Base-by-base conservation (phyloP, 1,140 invertebrate species). In the Drosophila parabipectinata region DNA sequence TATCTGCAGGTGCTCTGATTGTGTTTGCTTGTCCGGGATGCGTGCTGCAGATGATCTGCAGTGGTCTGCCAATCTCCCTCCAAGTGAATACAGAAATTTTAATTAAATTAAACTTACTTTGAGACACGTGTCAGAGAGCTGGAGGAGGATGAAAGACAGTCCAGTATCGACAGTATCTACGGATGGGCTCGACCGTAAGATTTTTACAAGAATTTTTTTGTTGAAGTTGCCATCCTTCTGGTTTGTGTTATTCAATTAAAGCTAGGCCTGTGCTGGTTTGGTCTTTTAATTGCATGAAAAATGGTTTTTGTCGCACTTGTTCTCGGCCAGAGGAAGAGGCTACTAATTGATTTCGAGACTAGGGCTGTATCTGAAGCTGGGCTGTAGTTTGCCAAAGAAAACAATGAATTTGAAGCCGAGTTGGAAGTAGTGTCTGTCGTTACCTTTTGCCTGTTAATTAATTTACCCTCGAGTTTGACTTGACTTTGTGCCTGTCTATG, bases 81-180 rank as follows among this genome's bases (percentile, higher is more conserved):
- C 14, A 47, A 69, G 66, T 57, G 67, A 79, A 44, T 82, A 80
- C 83, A 82, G 71, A 79, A 67, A 82, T 88, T 88, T 87, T 87
- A 87, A 87, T 87, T 88, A 87, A 87, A 87, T 87, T 87, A 87
- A 87, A 87, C 66, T 88, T 87, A 88, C 83, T 87, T 62, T 82
- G 69, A 76, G 83, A 82, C 83, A 87, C 82, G 82, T 88, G 82
- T 87, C 82, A 73, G 77, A 48, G 15, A 59, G 41, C 41, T 28
- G 6, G 26, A 28, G 26, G 15, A 64, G 64, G 56, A 50, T 37
- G 58, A 53, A 28, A n/a, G 55, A 55, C 41, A 45, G 44, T 24
- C 60, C 41, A 24, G 34, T 32, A 76, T 80, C 63, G 63, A 72
- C 66, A 59, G 3, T 21, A 21, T 58, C 18, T 48, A 30, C 14